Conservation (phyloP, 2,888 invertebrate genomes). For the Teleiodes luculella region DNA sequence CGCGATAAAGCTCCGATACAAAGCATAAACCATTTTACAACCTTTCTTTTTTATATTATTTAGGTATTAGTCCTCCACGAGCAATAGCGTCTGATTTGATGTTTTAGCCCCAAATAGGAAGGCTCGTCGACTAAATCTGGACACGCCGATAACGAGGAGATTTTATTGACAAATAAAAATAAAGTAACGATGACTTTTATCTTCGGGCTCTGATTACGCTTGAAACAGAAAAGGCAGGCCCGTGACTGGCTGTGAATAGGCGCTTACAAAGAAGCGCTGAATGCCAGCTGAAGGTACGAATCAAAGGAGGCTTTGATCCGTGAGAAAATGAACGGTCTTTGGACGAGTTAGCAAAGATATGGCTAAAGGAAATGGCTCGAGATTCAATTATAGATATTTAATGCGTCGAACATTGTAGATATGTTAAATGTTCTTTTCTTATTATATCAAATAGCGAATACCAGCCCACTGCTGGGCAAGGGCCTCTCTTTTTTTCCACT, state of each 20-base stretch:
- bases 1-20: constrained; percentile 38
- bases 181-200: neutral
- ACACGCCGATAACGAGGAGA: constrained; percentile 4
- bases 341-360: too few species aligned
- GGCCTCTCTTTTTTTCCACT: too few species aligned
- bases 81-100: constrained; percentile 6
- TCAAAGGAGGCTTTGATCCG: too few species aligned
- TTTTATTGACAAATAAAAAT: constrained; percentile 8
- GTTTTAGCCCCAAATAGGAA: neutral
- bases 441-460: too few species aligned
- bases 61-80: constrained; percentile 2
- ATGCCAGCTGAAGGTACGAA: too few species aligned
- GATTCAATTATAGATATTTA: too few species aligned
- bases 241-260: neutral
- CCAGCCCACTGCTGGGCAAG: too few species aligned
- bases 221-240: neutral
- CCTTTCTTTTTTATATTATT: constrained; percentile 33
- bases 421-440: too few species aligned
- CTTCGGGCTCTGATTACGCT: neutral
- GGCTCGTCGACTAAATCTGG: constrained; percentile 7
- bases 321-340: too few species aligned
- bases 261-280: too few species aligned
- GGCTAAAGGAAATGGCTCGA: too few species aligned
- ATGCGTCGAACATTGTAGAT: too few species aligned
- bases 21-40: constrained; percentile 54